A percentile compares a stretch with the other conserved stretches of the same genome.
phyloP scores from a whole-genome alignment of 2,797 vertebrate species.

The Pelochelys cantorii region DNA sequence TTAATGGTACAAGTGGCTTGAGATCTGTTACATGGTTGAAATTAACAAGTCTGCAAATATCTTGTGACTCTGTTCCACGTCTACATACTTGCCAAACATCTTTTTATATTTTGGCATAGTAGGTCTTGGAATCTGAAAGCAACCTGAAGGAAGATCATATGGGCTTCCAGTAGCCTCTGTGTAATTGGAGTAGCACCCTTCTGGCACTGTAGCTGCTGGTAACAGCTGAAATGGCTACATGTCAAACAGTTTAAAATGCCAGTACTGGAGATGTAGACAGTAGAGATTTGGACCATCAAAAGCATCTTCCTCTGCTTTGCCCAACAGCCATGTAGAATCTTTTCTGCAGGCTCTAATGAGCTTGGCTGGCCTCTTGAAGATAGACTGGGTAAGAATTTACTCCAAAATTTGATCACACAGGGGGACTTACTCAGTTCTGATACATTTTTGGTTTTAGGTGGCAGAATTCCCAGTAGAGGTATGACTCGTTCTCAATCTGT shows the following conservation, averaged over 20 bases:
- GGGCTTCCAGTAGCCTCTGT: not conserved
- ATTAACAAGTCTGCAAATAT: not conserved
- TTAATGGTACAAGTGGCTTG: not conserved
- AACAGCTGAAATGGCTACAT: not conserved
- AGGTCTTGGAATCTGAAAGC: not conserved
- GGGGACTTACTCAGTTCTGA: not conserved
- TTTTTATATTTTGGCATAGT: not conserved
- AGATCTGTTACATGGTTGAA: not conserved
- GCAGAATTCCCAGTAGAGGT: not conserved
- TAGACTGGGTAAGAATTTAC: conserved; percentile 51
- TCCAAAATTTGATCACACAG: conserved; percentile 39
- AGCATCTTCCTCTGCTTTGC: not conserved
- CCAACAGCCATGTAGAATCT: not conserved
- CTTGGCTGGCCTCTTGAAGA: conserved; percentile 45
- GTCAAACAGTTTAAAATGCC: not conserved
- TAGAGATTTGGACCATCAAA: not conserved
- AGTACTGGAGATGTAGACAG: not conserved
- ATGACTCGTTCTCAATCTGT: conserved; percentile 15
- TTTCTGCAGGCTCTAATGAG: conserved; percentile 27
- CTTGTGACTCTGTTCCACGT: not conserved
- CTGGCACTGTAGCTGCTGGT: not conserved
- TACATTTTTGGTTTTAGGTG: conserved; percentile 28
- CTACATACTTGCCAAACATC: not conserved
- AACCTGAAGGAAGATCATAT: not conserved
- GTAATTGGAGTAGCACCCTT: too few species aligned